Evolutionary conservation across 2,888 invertebrate genomes (phyloP), one percentile per base, ranked within the genome.

Genomic region (Gortyna flavago): DNA sequence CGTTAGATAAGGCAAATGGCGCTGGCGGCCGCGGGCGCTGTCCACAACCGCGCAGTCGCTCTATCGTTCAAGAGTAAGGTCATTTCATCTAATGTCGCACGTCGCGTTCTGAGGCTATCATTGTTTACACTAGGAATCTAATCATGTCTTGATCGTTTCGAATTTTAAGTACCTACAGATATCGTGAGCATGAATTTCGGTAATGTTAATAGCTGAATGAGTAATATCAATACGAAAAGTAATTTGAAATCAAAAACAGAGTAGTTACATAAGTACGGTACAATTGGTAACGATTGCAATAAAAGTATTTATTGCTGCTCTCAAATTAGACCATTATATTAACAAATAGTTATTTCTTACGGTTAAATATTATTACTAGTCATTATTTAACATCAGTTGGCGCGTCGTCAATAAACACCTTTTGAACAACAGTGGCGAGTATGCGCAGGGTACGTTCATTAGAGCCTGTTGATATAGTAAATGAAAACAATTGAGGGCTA

Each of bases 21-120:
- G n/a, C n/a, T 48, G 41, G 57, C 65, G 66, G 69, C 38, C 32
- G 71, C 59, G 92, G 93, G 93, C 94, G 90, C 92, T 90, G 92
- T 90, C 90, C 92, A 87, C 86, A 72, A 83, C 83, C 68, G 65
- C 74, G 88, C 91, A 41, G 76, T 76, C 84, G 88, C 91, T 92
- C 92, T 95, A 96, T 96, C 96, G 96, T 96, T 96, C 96, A 96
- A 96, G 96, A 95, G 93, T 95, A 96, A 96, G 96, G 96, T 95
- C 96, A 89, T 89, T 87, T 90, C 90, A 89, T 91, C 92, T 92
- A 92, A 87, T 89, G 89, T 89, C 85, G 87, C 89, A 85, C 51
- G 86, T 87, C 85, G 90, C 86, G 89, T 87, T 89, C 69, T 72
- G 72, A 75, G 78, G 77, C 75, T 88, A 85, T 80, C 79, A 73